phyloP scores from a whole-genome alignment of 2,888 invertebrate species.

The Callinectes sapidus region DNA sequence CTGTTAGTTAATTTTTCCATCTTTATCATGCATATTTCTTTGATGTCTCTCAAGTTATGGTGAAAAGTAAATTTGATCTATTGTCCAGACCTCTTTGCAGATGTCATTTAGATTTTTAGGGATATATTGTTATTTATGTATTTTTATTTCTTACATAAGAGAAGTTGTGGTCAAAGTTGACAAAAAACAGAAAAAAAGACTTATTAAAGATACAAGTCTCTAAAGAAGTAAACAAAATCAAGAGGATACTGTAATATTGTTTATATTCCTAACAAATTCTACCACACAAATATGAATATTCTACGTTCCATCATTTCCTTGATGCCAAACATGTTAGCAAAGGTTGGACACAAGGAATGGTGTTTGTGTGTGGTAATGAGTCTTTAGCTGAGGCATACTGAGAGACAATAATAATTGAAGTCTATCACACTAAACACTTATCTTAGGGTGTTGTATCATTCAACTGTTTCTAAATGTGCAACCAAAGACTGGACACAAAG shows the following conservation, averaged over 20 bases:
- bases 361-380: neutral
- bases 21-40: too few relatives aligned
- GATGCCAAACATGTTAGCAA: neutral
- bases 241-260: too few relatives aligned
- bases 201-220: too few relatives aligned
- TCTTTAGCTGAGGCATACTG: constrained; percentile 67
- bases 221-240: too few relatives aligned
- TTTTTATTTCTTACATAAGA: neutral
- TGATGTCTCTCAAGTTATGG: too few relatives aligned
- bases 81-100: too few relatives aligned
- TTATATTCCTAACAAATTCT: neutral
- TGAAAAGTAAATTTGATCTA: too few relatives aligned
- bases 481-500: neutral
- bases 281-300: neutral
- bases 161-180: neutral
- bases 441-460: neutral
- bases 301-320: neutral
- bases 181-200: too few relatives aligned
- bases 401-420: constrained; percentile 38
- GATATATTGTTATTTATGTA: too few relatives aligned
- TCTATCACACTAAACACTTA: neutral
- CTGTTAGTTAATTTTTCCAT: too few relatives aligned
- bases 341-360: neutral
- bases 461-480: neutral
- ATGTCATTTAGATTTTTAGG: too few relatives aligned